Evolutionary conservation across 2,113 vertebrate species (phyloP).

Genomic region (Theristicus caerulescens): DNA sequence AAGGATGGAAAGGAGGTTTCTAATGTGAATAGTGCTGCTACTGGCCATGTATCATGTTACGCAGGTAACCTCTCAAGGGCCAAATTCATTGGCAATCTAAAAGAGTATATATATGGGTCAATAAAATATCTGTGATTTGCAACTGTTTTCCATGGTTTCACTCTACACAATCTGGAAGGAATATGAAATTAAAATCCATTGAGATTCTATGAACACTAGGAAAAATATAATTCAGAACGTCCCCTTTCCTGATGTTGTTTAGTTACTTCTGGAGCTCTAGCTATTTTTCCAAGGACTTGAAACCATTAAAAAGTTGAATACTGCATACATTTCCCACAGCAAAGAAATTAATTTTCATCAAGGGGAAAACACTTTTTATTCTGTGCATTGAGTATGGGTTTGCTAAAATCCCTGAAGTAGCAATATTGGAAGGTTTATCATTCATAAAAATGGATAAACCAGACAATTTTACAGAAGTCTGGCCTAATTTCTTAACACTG

Average conservation of each 20-base stretch:
- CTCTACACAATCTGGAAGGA: not conserved
- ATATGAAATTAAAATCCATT: not conserved
- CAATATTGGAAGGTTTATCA: not conserved
- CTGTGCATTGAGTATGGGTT: not conserved
- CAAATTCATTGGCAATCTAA: not conserved
- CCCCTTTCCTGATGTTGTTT: not conserved
- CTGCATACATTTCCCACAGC: not conserved
- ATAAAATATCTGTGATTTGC: not conserved
- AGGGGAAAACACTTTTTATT: not conserved
- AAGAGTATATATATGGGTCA: not conserved
- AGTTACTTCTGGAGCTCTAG: not conserved
- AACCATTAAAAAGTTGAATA: not conserved
- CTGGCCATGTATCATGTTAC: not conserved
- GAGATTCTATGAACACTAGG: not conserved
- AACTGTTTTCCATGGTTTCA: not conserved
- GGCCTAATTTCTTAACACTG: not conserved
- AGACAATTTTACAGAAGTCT: not conserved
- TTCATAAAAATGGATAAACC: slow-evolving; percentile 7
- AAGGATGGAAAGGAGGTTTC: not conserved
- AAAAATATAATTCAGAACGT: not conserved
- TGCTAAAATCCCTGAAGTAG: not conserved
- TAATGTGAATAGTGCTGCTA: not conserved
- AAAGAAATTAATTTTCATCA: slow-evolving; percentile 29
- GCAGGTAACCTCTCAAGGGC: not conserved
- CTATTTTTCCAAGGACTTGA: slow-evolving; percentile 4